Evolutionary conservation across 2,113 vertebrate species (phyloP).

Genomic region (Dermatemys mawii): DNA sequence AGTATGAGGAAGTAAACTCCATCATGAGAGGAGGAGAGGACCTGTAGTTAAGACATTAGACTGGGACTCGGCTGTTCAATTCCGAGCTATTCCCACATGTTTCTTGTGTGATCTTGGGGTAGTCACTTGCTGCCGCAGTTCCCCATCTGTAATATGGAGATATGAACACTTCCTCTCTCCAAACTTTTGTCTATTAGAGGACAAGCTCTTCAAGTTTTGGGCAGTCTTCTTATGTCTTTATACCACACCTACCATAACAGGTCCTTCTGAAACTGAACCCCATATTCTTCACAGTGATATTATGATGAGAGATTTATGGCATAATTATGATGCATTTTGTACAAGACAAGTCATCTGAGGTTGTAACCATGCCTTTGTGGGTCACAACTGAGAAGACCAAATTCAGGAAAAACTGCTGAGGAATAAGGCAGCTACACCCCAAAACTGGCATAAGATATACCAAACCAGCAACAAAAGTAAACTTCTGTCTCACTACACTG

Average conservation of each 20-base stretch:
- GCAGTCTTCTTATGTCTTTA: neutral
- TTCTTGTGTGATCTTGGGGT: neutral
- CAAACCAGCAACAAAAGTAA: too few relatives aligned
- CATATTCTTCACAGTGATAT: too few relatives aligned
- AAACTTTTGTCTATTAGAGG: neutral
- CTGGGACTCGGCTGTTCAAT: neutral
- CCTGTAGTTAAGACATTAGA: neutral
- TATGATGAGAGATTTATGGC: too few relatives aligned
- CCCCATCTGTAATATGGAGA: neutral
- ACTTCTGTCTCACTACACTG: too few relatives aligned
- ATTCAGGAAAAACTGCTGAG: too few relatives aligned
- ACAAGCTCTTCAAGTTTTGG: neutral
- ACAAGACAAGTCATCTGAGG: too few relatives aligned
- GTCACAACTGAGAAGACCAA: too few relatives aligned
- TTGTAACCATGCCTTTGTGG: too few relatives aligned
- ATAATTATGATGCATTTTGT: too few relatives aligned
- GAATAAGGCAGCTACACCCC: too few relatives aligned
- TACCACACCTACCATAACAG: neutral
- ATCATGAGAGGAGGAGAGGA: neutral
- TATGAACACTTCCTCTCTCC: neutral
- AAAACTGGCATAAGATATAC: too few relatives aligned
- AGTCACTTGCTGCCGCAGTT: neutral
- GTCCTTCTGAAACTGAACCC: too few relatives aligned
- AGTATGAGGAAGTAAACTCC: neutral
- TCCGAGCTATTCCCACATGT: neutral